Evolutionary conservation across 2,113 vertebrate genomes (phyloP), one percentile per base, ranked within the genome.

Genomic region (Stercorarius parasiticus): DNA sequence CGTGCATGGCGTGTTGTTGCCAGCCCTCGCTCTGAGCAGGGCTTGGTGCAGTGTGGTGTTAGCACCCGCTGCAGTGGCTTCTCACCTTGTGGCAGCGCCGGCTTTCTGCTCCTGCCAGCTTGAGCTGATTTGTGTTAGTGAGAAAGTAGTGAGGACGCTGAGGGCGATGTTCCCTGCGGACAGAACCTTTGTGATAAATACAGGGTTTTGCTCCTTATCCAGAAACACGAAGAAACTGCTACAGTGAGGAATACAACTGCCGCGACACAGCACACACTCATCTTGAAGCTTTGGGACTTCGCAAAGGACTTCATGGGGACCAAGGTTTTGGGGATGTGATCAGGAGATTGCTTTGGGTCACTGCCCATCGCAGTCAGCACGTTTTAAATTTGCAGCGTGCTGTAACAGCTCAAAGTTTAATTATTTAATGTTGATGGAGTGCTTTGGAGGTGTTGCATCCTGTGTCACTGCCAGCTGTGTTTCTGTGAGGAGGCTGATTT

Each of bases 341-440:
- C 47, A 43, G 71, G 80, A 90, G 78, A 19, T 66, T 26, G 58
- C 72, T 69, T 86, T 49, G 71, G 74, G 34, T 86, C 14, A 18
- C 58, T 72, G 76, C 64, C 67, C 13, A 0, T 40, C 2, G 0
- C 61, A 32, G 62, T 42, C 79, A 52, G 67, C 19, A 0, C 4
- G 47, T 78, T 86, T 62, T 13, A 53, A 38, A 30, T 64, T 32
- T 2, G 20, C 66, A 9, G 38, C 9, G 1, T 29, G 10, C 94
- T 86, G 45, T 45, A 67, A 5, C 45, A 53, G 83, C 77, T 81
- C 64, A 4, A 53, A 40, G 27, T 53, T 78, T 23, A 40, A 42
- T 81, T 58, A 58, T n/a, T 83, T 73, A 17, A 45, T 53, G 69
- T 32, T 49, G 36, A 9, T 53, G 3, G 73, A 45, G 70, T 11